phyloP scores from a whole-genome alignment of 23 tunicate genomes.

The Halocynthia aurantium region DNA sequence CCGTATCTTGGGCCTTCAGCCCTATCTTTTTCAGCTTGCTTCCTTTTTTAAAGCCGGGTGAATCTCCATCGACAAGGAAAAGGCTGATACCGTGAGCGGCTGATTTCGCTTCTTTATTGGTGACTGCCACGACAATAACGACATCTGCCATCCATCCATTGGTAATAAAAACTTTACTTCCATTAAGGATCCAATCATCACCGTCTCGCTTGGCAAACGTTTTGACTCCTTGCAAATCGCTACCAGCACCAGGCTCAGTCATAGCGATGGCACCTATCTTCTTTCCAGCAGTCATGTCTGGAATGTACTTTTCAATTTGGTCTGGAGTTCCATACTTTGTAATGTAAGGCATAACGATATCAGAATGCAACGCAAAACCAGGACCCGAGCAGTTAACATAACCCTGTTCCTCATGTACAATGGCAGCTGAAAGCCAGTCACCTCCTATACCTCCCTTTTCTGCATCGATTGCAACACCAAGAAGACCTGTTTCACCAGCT shows the following conservation, averaged over 20 bases:
- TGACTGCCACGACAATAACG: constrained; percentile 82
- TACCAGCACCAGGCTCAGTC: constrained; percentile 78
- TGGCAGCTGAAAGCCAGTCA: constrained; percentile 87
- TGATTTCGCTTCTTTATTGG: constrained; percentile 84
- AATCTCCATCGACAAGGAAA: constrained; percentile 75
- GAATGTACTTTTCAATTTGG: constrained; percentile 86
- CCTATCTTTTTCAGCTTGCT: constrained; percentile 88
- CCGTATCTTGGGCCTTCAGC: constrained; percentile 91
- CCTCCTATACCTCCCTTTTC: constrained; percentile 97
- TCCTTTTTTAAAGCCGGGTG: constrained; percentile 90
- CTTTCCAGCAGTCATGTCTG: constrained; percentile 87
- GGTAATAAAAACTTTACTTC: constrained; percentile 90
- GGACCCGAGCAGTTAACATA: constrained; percentile 87
- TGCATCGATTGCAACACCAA: constrained; percentile 65
- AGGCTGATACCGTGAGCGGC: constrained; percentile 91
- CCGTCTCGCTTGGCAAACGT: constrained; percentile 87
- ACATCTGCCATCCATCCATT: constrained; percentile 94
- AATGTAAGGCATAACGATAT: constrained; percentile 94
- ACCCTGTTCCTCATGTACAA: constrained; percentile 94
- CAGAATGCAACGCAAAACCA: constrained; percentile 83
- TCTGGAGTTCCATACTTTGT: constrained; percentile 91
- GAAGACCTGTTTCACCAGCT: constrained; percentile 91
- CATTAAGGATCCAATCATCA: constrained; percentile 90
- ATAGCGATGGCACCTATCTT: constrained; percentile 84
- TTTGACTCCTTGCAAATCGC: constrained; percentile 90